Evolutionary conservation across 2,888 invertebrate species (phyloP), one percentile per base, ranked within the genome.

Genomic region (Osmoderma eremita): DNA sequence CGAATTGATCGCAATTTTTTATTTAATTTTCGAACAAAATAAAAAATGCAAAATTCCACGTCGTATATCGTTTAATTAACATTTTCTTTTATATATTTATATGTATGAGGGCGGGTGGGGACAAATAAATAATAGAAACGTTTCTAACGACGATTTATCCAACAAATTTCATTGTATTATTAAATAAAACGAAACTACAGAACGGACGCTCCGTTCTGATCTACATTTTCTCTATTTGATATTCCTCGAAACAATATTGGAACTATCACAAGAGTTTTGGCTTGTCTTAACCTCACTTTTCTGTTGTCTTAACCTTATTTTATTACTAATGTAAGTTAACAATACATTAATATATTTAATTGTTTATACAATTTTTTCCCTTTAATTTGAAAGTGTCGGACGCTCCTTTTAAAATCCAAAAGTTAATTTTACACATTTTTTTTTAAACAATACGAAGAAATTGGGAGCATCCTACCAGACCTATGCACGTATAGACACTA

Each of bases 241-340:
- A 18, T 38, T 49, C 49, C 39, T 30, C 18, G 49, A 65, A 58
- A 56, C 24, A 24, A 30, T 10, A 30, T 30, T 18, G 49, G 45
- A 72, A 74, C 71, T 70, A 71, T 71, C 71, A 72, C 73, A 70
- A 71, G 67, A 67, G 71, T 70, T 72, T 72, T 72, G 72, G 71
- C 73, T 71, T 71, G 69, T 67, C 69, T 48, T 65, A 30, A 71
- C 62, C 64, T 63, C 63, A 58, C 58, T 63, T 68, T 63, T 53
- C 30, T 6, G 20, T 53, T 53, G 13, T 53, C 30, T 30, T 30
- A 30, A 30, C n/a, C n/a, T n/a, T n/a, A 45, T 17, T 12, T 12
- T 45, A 41, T 61, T 61, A 30, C 30, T 30, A 30, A 30, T n/a
- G n/a, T n/a, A n/a, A 30, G 45, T 15, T 61, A 58, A 18, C 15